phyloP scores from a whole-genome alignment of 2,113 vertebrate genomes.

The Pseudopodoces humilis region DNA sequence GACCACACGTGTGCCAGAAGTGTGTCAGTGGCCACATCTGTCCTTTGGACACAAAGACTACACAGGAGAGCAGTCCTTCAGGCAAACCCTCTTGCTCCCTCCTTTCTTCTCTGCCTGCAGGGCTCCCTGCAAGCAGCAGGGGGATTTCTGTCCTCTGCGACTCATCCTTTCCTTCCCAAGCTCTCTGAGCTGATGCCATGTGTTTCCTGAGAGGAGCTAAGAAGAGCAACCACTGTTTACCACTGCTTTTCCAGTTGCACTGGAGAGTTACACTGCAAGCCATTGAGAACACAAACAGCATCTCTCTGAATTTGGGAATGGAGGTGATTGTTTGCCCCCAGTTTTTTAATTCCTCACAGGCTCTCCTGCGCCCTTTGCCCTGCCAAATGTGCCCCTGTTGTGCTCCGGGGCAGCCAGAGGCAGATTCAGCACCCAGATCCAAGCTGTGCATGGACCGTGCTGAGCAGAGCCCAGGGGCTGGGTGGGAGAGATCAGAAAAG shows the following conservation, averaged over 20 bases:
- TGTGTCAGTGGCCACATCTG: not conserved
- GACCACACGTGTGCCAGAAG: accelerated
- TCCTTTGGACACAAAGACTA: accelerated
- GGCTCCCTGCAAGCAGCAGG: not conserved
- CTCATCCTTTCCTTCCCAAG: not conserved
- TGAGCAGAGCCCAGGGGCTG: not conserved
- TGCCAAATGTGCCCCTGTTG: not conserved
- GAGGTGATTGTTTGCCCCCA: not conserved
- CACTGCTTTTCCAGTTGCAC: not conserved
- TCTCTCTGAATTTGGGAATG: not conserved
- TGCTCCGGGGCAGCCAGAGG: not conserved
- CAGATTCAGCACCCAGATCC: not conserved
- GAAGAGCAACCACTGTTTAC: not conserved
- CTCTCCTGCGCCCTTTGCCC: not conserved
- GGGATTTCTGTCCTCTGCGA: accelerated
- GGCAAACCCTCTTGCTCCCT: not conserved
- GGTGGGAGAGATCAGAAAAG: not conserved
- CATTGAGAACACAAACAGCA: not conserved
- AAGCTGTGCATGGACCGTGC: too few relatives aligned
- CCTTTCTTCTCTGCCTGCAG: not conserved
- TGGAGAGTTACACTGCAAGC: not conserved
- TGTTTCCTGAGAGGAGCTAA: not conserved
- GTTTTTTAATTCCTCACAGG: accelerated
- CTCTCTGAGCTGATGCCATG: not conserved
- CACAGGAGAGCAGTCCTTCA: accelerated